Conservation (phyloP, 2,113 vertebrate species). For the Perognathus longimembris region DNA sequence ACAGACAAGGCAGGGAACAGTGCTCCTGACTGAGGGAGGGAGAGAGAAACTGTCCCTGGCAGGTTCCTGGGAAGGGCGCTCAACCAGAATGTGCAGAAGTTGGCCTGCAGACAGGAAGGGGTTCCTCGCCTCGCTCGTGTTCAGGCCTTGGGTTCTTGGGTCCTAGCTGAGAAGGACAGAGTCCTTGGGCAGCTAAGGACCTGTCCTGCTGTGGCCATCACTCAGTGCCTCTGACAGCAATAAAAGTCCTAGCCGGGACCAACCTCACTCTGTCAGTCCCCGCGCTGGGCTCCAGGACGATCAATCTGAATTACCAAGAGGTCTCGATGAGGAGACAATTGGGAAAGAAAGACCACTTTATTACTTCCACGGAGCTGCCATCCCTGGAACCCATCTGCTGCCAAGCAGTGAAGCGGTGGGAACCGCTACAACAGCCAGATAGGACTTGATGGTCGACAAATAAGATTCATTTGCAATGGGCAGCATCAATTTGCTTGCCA, state of each 20-base stretch:
- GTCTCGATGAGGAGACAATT: constrained; percentile 75
- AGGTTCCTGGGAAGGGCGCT: not conserved
- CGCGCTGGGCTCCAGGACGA: constrained; percentile 42
- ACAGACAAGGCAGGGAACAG: not conserved
- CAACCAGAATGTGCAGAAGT: not conserved
- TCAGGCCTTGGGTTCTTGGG: not conserved
- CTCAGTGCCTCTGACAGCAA: constrained; percentile 30
- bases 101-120: not conserved
- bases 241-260: constrained; percentile 43
- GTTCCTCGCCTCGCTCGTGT: not conserved
- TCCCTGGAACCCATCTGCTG: constrained; percentile 69
- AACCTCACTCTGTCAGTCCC: constrained; percentile 50
- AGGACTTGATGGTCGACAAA: constrained; percentile 76
- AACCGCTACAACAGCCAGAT: constrained; percentile 61
- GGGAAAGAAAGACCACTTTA: constrained; percentile 77
- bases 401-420: constrained; percentile 8
- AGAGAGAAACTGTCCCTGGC: not conserved
- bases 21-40: not conserved
- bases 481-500: constrained; percentile 74
- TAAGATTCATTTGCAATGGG: constrained; percentile 70
- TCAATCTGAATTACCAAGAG: constrained; percentile 74
- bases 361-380: constrained; percentile 68
- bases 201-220: not conserved
- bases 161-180: not conserved
- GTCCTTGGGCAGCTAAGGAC: not conserved